Base-by-base conservation (phyloP, 2,113 vertebrate genomes). In the Etia nguti region DNA sequence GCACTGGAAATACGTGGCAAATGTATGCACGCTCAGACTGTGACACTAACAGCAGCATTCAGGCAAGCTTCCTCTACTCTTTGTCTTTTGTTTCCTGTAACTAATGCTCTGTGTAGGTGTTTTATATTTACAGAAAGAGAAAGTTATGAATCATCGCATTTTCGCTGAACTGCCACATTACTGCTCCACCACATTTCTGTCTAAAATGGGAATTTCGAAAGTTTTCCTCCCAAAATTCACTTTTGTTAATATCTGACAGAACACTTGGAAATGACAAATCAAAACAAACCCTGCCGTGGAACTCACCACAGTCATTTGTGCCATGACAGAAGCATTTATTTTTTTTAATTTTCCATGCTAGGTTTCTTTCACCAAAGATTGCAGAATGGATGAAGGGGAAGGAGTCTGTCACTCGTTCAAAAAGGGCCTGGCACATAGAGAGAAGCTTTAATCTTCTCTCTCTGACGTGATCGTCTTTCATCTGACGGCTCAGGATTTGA, bases 71-170 rank as follows among this genome's bases (percentile, higher is more conserved):
- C 68, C 86, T 85, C 26, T 82, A 12, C 60, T 88, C 65, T 79
- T 77, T 90, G 82, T 34, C 59, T 34, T 82, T 88, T 83, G 83
- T 91, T 90, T 85, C 79, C 84, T 24, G 18, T 79, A 68, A 77
- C 81, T 79, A 81, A 82, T 70, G 60, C 82, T 62, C 6, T 7
- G 50, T 80, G 85, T 88, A 89, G 88, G 88, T 89, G 89, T 87
- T 85, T 55, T 86, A 20, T 73, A 85, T 88, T 92, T 90, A 70
- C 84, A 85, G 22, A 75, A 10, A 77, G 59, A 41, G 34, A 86
- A 73, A 85, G 52, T 46, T 68, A 52, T 91, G 90, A 93, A 52
- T 93, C 92, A 94, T 82, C 75, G 65, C 86, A 34, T 60, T 73
- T 6, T 46, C 15, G 38, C 75, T 57, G 62, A 83, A 73, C 80